A percentile compares a stretch with the other conserved stretches of the same genome.
Evolutionary conservation across 2,888 invertebrate species (phyloP).

Genomic region (Diaprepes abbreviatus): DNA sequence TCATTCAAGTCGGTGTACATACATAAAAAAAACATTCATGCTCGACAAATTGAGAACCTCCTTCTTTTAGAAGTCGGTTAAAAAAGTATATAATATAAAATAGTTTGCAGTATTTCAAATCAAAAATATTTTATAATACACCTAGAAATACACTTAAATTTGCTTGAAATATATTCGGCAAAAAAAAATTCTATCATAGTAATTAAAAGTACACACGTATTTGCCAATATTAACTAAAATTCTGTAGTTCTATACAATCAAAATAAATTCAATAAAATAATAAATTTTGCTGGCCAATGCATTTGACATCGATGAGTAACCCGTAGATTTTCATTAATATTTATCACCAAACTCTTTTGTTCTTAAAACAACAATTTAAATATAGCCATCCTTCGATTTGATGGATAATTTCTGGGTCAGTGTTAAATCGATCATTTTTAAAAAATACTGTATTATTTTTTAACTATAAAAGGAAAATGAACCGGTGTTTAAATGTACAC

Average conservation of each 20-base stretch:
- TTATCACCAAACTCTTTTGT: constrained; percentile 29
- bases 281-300: background rate
- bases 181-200: no score
- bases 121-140: no score
- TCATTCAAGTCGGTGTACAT: no score
- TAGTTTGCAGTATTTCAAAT: no score
- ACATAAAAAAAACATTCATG: no score
- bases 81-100: no score
- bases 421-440: constrained; percentile 29
- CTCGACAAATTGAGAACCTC: no score
- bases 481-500: background rate
- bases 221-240: no score
- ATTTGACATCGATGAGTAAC: constrained; percentile 13
- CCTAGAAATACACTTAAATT: no score
- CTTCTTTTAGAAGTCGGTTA: no score
- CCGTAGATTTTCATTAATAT: constrained; percentile 32
- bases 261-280: background rate
- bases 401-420: constrained; percentile 25
- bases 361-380: constrained; percentile 23
- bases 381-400: constrained; percentile 26
- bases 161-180: no score
- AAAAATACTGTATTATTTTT: constrained; percentile 11
- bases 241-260: background rate
- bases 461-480: constrained; percentile 25
- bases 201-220: no score